Base-by-base conservation (phyloP, 2,797 vertebrate genomes). In the Pipistrellus nathusii region DNA sequence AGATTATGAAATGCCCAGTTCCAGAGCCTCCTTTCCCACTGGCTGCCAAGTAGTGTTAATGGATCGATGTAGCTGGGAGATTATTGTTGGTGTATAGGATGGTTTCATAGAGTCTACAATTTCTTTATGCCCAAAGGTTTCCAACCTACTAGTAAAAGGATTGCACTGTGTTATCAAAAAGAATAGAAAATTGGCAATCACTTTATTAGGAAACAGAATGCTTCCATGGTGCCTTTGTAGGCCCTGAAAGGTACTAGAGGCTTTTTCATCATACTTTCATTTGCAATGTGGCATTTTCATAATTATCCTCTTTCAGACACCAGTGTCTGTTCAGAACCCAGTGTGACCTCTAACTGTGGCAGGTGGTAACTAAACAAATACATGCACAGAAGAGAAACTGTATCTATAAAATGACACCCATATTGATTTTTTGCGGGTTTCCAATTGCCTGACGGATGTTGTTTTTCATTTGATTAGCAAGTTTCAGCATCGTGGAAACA, bases 381-480 rank as follows among this genome's bases (percentile, higher is more conserved):
- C 13, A 64, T 41, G 18, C 84, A 30, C 10, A 59, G 51, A 64
- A 73, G 8, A 92, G 38, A 68, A 91, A 93, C 35, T 30, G 59
- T 41, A 93, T 85, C 77, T 93, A 77, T 88, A 90, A 93, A 96
- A 92, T 88, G 87, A 68, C 14, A 41, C 8, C 21, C 57, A 51
- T 75, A 94, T 85, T 94, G 94, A 95, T 93, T 96, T 94, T 94
- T 90, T 94, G 27, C 64, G 59, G 84, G 25, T 93, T 95, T 93
- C 69, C 91, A 77, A 75, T 90, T 48, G 76, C 38, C 81, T 93
- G 53, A 88, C 75, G 88, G 38, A 96, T 92, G 64, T 75, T 93
- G 89, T 82, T 96, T 93, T 95, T 95, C 82, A 94, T 94, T 68
- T 78, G 94, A 90, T 76, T 93, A 96, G 41, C 95, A 95, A 87